Evolutionary conservation across 1,140 invertebrate genomes (phyloP), one percentile per base, ranked within the genome.

Genomic region (Aphidius gifuensis): DNA sequence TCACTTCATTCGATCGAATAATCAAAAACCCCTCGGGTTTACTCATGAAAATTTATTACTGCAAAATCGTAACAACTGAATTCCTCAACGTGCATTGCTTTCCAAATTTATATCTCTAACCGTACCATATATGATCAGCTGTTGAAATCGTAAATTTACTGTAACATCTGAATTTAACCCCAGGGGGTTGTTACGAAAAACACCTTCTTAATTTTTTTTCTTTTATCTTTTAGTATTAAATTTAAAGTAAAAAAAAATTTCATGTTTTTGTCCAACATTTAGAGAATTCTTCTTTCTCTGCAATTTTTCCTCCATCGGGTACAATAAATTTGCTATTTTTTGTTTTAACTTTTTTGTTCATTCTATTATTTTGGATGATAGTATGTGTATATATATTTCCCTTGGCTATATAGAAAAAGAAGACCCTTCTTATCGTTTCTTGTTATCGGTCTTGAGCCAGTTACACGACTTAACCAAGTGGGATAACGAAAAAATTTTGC

Each of bases 401-500:
- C 23, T 32, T 32, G 23, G 23, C 23, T 32, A 32, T 32, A 32
- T 32, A 32, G 4, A 39, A n/a, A 16, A 55, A 43, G 42, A 55
- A 39, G 53, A 40, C 38, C 53, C 11, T 21, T 55, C 23, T 55
- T 55, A 55, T 55, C 53, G 53, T 43, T 55, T 16, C 53, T 32
- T 32, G 38, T 55, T 55, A 55, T 55, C 53, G 43, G 53, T 40
- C 9, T 39, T n/a, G 38, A 53, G 50, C 39, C 39, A 43, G 38
- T 32, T 32, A 55, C 40, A 16, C 39, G 50, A n/a, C 42, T 55
- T 40, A 42, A 11, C 53, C 39, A 55, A 55, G 38, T n/a, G 53
- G 53, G 16, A 55, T 55, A 55, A 43, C 53, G 16, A 39, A 53
- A 53, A 32, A 32, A 55, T 55, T 55, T 55, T 32, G 23, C 23